A percentile compares a stretch with the other conserved stretches of the same genome.
These are phyloP conservation scores for Prunella fulvescens DNA, from an alignment of 2,113 vertebrate species.

Conservation along the genomic window DNA sequence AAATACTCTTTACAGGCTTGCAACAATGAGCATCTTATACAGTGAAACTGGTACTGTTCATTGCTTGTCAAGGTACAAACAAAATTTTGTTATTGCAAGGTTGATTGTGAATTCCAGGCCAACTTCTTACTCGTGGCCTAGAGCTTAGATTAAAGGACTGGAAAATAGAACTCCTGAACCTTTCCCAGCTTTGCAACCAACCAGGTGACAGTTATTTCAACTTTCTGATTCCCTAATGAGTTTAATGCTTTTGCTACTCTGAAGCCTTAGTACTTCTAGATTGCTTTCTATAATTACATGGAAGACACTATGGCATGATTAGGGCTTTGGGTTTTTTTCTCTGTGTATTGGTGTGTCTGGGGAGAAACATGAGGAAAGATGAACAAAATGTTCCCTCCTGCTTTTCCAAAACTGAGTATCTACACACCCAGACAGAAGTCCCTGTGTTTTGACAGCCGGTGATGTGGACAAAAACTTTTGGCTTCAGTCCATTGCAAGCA, in stretches of 20 bases:
- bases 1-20: background rate
- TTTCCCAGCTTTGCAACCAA: background rate
- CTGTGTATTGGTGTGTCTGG: background rate
- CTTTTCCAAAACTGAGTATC: constrained; percentile 22
- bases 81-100: background rate
- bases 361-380: background rate
- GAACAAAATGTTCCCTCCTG: constrained; percentile 40
- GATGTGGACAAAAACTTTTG: background rate
- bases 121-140: background rate
- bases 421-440: constrained; percentile 19
- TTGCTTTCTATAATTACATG: background rate
- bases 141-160: background rate
- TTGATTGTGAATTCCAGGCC: background rate
- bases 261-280: background rate
- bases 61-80: background rate
- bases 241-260: background rate
- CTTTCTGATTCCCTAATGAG: background rate
- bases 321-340: background rate
- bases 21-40: background rate
- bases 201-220: background rate
- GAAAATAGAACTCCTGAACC: background rate
- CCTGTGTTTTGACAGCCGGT: constrained; percentile 38
- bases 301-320: background rate
- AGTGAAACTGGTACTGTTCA: background rate
- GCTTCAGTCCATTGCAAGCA: background rate